These are phyloP conservation scores for Megalopta genalis DNA, from an alignment of 1,140 invertebrate species.

Conservation along the genomic window DNA sequence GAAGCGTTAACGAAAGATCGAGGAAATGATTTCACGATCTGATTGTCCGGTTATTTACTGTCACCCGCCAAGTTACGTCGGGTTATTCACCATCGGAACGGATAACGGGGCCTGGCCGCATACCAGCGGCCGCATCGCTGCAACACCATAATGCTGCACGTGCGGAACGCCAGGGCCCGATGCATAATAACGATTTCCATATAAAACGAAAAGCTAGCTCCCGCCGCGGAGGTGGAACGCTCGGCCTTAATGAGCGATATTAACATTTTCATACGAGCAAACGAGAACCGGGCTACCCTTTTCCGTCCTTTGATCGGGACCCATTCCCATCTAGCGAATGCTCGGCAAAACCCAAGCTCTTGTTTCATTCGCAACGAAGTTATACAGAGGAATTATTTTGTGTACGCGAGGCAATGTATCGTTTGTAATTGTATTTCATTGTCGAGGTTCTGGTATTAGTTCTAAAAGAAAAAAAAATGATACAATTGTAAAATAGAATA, in stretches of 20 bases:
- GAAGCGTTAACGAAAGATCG: conserved; percentile 50
- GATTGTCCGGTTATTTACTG: conserved; percentile 67
- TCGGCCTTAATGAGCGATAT: conserved; percentile 55
- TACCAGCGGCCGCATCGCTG: conserved; percentile 53
- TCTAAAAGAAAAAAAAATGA: too few relatives aligned
- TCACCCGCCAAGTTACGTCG: conserved; percentile 66
- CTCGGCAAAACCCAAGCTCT: not conserved
- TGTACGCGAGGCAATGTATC: too few relatives aligned
- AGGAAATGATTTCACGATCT: conserved; percentile 52
- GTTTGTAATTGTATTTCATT: too few relatives aligned
- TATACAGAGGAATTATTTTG: too few relatives aligned
- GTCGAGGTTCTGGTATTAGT: too few relatives aligned
- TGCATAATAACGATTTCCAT: conserved; percentile 66
- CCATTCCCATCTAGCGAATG: not conserved
- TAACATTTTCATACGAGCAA: conserved; percentile 55
- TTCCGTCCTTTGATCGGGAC: not conserved
- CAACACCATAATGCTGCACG: conserved; percentile 56
- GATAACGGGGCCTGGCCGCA: conserved; percentile 70
- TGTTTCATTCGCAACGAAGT: too few relatives aligned
- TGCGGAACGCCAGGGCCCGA: conserved; percentile 51
- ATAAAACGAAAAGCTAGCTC: conserved; percentile 54
- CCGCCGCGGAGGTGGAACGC: not conserved
- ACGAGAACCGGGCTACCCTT: not conserved
- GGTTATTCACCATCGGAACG: conserved; percentile 68
- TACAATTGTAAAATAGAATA: too few relatives aligned